phyloP scores from a whole-genome alignment of 2,797 vertebrate species.

The Novumbra hubbsi region DNA sequence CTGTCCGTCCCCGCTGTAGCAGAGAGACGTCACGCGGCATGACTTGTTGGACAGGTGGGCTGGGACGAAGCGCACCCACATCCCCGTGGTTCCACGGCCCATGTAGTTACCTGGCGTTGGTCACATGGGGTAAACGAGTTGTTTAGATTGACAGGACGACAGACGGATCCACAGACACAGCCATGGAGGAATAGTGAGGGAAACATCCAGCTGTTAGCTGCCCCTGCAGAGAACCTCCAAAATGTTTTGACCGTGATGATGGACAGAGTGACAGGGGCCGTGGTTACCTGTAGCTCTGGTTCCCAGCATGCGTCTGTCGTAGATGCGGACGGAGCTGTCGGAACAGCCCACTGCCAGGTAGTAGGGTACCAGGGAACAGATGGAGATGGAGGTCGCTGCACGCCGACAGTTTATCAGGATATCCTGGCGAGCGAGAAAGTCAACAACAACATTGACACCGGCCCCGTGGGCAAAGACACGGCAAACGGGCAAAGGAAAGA shows the following conservation, averaged over 20 bases:
- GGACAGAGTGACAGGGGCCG: too few relatives aligned
- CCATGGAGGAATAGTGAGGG: neutral
- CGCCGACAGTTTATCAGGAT: conserved; percentile 97
- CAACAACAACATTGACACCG: neutral
- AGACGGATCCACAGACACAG: neutral
- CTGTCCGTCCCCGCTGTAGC: conserved; percentile 95
- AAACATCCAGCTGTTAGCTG: too few relatives aligned
- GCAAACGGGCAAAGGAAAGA: neutral
- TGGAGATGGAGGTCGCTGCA: conserved; percentile 95
- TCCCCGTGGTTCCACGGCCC: conserved; percentile 90
- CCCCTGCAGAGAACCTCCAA: too few relatives aligned
- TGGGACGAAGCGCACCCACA: conserved; percentile 96
- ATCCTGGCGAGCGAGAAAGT: conserved; percentile 72
- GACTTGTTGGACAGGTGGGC: conserved; percentile 94
- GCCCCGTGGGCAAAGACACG: neutral
- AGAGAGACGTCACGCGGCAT: conserved; percentile 94
- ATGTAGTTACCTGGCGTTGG: conserved; percentile 85
- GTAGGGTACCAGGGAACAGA: conserved; percentile 92
- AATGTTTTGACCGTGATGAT: too few relatives aligned
- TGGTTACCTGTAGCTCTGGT: conserved; percentile 91
- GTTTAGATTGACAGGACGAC: neutral
- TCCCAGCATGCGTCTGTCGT: conserved; percentile 94
- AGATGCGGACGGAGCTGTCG: conserved; percentile 97
- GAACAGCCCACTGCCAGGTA: conserved; percentile 97
- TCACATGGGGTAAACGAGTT: too few relatives aligned